Conservation (phyloP, 1,140 invertebrate genomes). For the Elysia chlorotica region DNA sequence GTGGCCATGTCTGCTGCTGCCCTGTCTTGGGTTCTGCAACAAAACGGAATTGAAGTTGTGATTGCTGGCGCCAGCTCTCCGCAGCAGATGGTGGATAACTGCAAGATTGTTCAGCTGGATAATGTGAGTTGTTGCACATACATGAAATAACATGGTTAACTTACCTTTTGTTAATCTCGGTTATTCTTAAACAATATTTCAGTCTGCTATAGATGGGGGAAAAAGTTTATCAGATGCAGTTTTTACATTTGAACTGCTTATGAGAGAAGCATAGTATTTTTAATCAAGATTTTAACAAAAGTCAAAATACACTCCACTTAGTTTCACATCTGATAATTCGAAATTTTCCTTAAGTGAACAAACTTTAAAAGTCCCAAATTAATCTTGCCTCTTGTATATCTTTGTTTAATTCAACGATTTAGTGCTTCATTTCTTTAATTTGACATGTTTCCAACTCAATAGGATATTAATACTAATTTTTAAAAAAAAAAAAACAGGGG, state of each 20-base stretch:
- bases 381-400: too few relatives aligned
- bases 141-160: not conserved
- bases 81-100: conserved; percentile 54
- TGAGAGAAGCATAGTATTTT: not conserved
- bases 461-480: too few relatives aligned
- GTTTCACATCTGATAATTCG: too few relatives aligned
- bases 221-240: not conserved
- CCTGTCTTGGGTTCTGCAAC: conserved; percentile 54
- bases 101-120: conserved; percentile 41
- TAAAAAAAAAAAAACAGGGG: too few relatives aligned
- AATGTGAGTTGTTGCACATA: conserved; percentile 39
- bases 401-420: too few relatives aligned
- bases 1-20: conserved; percentile 48
- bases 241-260: not conserved
- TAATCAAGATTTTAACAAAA: not conserved
- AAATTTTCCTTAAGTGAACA: too few relatives aligned
- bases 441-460: too few relatives aligned
- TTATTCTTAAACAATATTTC: not conserved
- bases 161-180: not conserved
- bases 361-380: too few relatives aligned
- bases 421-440: too few relatives aligned
- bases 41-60: conserved; percentile 41
- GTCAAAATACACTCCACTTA: too few relatives aligned
- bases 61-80: conserved; percentile 55
- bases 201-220: not conserved